phyloP scores from a whole-genome alignment of 2,797 vertebrate genomes.

The Allochrocebus solatus region DNA sequence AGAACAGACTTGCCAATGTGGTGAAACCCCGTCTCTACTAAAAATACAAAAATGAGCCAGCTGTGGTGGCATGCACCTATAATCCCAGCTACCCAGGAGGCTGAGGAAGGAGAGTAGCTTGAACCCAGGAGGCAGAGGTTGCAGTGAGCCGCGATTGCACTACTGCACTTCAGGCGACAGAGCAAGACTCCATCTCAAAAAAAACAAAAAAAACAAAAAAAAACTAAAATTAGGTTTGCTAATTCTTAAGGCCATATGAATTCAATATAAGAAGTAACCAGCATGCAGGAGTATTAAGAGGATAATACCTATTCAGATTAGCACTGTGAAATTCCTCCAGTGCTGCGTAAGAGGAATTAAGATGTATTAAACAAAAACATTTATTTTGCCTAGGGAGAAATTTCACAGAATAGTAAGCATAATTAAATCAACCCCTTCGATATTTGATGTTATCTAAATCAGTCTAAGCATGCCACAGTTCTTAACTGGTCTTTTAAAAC shows the following conservation, averaged over 20 bases:
- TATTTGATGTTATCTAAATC: slow-evolving; percentile 46
- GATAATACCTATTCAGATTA: neutral
- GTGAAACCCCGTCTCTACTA: neutral
- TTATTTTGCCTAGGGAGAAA: slow-evolving; percentile 17
- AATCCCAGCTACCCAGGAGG: neutral
- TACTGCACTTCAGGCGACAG: neutral
- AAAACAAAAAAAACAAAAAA: neutral
- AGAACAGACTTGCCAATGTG: neutral
- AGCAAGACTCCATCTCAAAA: neutral
- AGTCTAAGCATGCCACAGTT: slow-evolving; percentile 18
- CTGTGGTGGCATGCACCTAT: neutral
- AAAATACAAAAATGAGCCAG: neutral
- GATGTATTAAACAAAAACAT: slow-evolving; percentile 15
- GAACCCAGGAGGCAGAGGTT: neutral
- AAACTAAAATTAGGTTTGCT: slow-evolving; percentile 5
- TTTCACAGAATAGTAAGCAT: neutral
- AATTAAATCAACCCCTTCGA: slow-evolving; percentile 53
- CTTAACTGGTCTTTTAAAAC: slow-evolving; percentile 41
- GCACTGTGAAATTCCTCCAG: neutral
- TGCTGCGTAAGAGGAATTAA: neutral
- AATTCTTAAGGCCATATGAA: slow-evolving; percentile 12
- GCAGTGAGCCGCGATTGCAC: neutral
- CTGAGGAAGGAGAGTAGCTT: neutral
- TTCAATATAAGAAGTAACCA: slow-evolving; percentile 2
- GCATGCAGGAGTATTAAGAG: neutral